Evolutionary conservation across 53 echinoderm and acorn worm species (phyloP).

Genomic region (Stichopus horrens): DNA sequence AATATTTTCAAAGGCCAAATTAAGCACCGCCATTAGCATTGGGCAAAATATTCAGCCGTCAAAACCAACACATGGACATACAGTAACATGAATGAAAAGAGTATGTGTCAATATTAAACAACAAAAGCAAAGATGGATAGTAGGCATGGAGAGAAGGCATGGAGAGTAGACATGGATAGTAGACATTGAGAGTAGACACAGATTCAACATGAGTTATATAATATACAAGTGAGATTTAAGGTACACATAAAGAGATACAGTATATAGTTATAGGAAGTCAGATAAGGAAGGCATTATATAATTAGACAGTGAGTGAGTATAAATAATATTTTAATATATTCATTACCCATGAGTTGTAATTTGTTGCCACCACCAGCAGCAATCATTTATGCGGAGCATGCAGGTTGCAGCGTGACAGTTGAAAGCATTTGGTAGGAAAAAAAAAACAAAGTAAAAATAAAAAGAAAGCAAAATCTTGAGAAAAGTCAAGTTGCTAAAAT

Average conservation of each 20-base stretch:
- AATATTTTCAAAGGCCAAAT: too few species aligned
- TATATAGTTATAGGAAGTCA: not conserved
- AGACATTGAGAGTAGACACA: not conserved
- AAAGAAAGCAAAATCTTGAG: conserved; percentile 12
- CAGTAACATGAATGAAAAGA: not conserved
- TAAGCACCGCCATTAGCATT: too few species aligned
- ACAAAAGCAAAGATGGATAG: not conserved
- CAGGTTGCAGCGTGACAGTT: conserved; percentile 27
- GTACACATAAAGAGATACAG: not conserved
- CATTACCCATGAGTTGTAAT: not conserved
- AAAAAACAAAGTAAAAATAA: conserved; percentile 6
- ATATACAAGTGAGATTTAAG: too few species aligned
- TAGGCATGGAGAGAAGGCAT: not conserved
- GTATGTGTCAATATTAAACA: not conserved
- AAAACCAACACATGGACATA: too few species aligned
- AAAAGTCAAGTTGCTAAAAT: not conserved
- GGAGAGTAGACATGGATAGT: not conserved
- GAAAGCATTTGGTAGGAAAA: conserved; percentile 28
- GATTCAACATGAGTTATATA: too few species aligned
- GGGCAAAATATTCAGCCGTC: too few species aligned
- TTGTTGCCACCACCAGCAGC: conserved; percentile 41
- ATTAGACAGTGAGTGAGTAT: not conserved
- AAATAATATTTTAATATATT: not conserved
- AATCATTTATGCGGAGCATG: conserved; percentile 21
- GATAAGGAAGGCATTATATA: not conserved